These are phyloP conservation scores for Neocrepidodera transversa DNA, from an alignment of 2,888 invertebrate genomes.

Conservation along the genomic window DNA sequence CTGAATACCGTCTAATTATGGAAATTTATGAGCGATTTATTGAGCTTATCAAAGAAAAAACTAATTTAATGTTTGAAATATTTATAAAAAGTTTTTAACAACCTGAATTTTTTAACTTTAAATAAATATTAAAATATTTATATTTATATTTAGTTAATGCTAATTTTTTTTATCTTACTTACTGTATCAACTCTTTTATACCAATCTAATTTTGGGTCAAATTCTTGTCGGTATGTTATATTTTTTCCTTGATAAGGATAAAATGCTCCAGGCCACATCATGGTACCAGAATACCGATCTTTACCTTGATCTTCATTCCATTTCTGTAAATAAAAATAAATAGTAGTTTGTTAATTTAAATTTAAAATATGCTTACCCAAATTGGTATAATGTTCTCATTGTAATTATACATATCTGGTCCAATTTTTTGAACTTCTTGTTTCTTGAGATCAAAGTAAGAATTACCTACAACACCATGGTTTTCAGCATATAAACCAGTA, in stretches of 20 bases:
- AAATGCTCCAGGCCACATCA: slow-evolving; percentile 76
- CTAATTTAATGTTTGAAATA: background rate
- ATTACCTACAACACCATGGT: slow-evolving; percentile 74
- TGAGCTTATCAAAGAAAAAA: too few species aligned
- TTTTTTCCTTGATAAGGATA: slow-evolving; percentile 63
- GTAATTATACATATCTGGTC: slow-evolving; percentile 65
- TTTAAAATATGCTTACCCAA: slow-evolving; percentile 61
- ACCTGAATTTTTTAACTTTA: too few species aligned
- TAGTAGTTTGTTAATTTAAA: too few species aligned
- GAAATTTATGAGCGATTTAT: too few species aligned
- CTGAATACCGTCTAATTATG: too few species aligned
- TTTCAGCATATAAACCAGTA: slow-evolving; percentile 72
- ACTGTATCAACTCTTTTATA: slow-evolving; percentile 65
- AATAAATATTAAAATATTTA: too few species aligned
- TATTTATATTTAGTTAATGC: too few species aligned
- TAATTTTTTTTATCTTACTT: too few species aligned
- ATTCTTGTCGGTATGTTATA: slow-evolving; percentile 61
- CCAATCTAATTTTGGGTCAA: slow-evolving; percentile 60
- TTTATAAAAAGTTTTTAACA: too few species aligned
- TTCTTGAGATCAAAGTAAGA: slow-evolving; percentile 64
- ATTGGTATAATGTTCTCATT: slow-evolving; percentile 65
- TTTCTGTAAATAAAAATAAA: slow-evolving; percentile 59
- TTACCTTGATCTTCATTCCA: slow-evolving; percentile 64
- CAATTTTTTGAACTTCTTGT: slow-evolving; percentile 51
- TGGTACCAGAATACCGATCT: slow-evolving; percentile 67